phyloP scores from a whole-genome alignment of 2,888 invertebrate genomes.

The Omphaloscelis lunosa region DNA sequence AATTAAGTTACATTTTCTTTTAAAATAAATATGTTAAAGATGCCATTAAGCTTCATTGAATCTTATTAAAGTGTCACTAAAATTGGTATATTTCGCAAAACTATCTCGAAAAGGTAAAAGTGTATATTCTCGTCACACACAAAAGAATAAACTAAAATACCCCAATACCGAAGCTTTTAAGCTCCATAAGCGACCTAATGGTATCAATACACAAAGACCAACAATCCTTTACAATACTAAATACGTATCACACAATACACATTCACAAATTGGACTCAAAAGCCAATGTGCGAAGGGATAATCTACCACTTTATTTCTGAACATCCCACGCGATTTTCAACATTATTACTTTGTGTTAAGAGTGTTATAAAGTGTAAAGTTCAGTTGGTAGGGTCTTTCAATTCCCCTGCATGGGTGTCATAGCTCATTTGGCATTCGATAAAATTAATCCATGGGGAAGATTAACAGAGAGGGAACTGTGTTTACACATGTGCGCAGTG shows the following conservation, averaged over 20 bases:
- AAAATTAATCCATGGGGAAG: slow-evolving; percentile 88
- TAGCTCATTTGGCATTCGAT: slow-evolving; percentile 90
- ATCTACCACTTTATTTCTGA: slow-evolving; percentile 42
- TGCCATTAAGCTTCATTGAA: too few species aligned
- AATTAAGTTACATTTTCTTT: neutral
- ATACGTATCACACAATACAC: slow-evolving; percentile 82
- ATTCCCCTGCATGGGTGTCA: slow-evolving; percentile 83
- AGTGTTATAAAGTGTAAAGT: slow-evolving; percentile 55
- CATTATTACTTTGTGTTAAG: slow-evolving; percentile 70
- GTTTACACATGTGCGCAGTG: slow-evolving; percentile 81
- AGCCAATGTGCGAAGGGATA: slow-evolving; percentile 77
- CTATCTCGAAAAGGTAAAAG: slow-evolving; percentile 33
- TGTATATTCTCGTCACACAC: slow-evolving; percentile 33
- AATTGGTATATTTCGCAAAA: neutral
- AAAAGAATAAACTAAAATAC: slow-evolving; percentile 52
- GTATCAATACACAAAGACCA: slow-evolving; percentile 69
- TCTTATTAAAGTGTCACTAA: neutral
- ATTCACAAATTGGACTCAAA: slow-evolving; percentile 90
- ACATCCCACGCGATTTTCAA: slow-evolving; percentile 59
- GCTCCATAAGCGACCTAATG: slow-evolving; percentile 65
- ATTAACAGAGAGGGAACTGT: slow-evolving; percentile 80
- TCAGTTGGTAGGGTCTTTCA: slow-evolving; percentile 73
- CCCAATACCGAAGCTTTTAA: slow-evolving; percentile 62
- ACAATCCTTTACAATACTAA: slow-evolving; percentile 76
- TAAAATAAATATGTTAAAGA: neutral